Conservation (phyloP, 2,797 vertebrate genomes). For the Kryptopterus vitreolus region DNA sequence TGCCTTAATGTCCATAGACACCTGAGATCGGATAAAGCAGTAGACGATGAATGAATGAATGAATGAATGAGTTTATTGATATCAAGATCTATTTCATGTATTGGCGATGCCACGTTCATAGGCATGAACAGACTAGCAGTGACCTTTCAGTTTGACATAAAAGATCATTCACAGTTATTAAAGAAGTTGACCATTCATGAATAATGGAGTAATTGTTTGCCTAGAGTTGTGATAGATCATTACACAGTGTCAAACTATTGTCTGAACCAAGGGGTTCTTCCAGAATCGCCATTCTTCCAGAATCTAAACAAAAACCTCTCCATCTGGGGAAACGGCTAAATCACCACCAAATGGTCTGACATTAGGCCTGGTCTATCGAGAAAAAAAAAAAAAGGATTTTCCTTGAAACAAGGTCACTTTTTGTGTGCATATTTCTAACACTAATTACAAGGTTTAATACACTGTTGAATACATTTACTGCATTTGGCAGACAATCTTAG, state of each 20-base stretch:
- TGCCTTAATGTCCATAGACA: too few species aligned
- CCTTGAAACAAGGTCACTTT: background rate
- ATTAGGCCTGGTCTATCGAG: too few species aligned
- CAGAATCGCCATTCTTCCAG: background rate
- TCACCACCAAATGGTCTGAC: background rate
- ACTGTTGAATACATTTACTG: too few species aligned
- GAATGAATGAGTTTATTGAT: background rate
- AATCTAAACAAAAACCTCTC: background rate
- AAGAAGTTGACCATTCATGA: background rate
- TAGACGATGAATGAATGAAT: too few species aligned
- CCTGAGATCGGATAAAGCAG: too few species aligned
- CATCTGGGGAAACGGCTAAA: background rate
- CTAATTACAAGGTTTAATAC: too few species aligned
- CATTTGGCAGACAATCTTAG: too few species aligned
- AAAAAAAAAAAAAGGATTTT: background rate
- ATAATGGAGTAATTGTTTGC: constrained; percentile 23
- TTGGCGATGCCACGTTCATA: background rate
- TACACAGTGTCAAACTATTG: background rate
- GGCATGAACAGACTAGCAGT: background rate
- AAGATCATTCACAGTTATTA: background rate
- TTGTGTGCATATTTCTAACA: background rate
- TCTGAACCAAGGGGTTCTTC: background rate
- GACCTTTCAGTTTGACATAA: constrained; percentile 13
- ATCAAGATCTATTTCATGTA: background rate
- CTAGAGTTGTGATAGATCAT: background rate